These are phyloP conservation scores for Oceanodroma leucorhoa DNA, from an alignment of 2,797 vertebrate species.

Conservation along the genomic window DNA sequence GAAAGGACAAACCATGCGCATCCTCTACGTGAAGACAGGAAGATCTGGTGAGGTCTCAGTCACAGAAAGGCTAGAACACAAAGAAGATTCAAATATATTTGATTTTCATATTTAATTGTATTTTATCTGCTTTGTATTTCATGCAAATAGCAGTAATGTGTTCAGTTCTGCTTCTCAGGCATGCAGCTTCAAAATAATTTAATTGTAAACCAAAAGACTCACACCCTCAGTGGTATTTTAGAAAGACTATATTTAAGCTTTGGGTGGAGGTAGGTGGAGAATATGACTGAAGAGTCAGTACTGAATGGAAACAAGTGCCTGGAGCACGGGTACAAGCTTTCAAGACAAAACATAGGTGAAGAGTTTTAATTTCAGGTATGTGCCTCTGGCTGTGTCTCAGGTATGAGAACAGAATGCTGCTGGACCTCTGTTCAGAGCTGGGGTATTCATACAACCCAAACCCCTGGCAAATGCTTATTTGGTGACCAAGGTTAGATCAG, in stretches of 20 bases:
- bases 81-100: background rate
- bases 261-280: background rate
- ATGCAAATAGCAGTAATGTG: background rate
- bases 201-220: background rate
- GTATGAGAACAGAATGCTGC: background rate
- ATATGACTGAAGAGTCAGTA: background rate
- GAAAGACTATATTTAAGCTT: background rate
- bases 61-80: background rate
- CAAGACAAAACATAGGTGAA: accelerated
- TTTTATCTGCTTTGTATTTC: background rate
- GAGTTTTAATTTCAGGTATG: background rate
- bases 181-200: background rate
- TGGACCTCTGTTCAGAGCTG: background rate
- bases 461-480: background rate
- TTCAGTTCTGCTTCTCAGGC: background rate
- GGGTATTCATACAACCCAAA: background rate
- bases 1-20: background rate
- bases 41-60: background rate
- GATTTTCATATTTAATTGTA: background rate
- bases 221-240: background rate
- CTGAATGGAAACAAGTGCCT: background rate
- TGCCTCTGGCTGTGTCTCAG: background rate
- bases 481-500: background rate
- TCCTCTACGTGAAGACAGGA: background rate
- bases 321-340: background rate